Evolutionary conservation across 2,888 invertebrate species (phyloP).

Genomic region (Chironomus riparius): DNA sequence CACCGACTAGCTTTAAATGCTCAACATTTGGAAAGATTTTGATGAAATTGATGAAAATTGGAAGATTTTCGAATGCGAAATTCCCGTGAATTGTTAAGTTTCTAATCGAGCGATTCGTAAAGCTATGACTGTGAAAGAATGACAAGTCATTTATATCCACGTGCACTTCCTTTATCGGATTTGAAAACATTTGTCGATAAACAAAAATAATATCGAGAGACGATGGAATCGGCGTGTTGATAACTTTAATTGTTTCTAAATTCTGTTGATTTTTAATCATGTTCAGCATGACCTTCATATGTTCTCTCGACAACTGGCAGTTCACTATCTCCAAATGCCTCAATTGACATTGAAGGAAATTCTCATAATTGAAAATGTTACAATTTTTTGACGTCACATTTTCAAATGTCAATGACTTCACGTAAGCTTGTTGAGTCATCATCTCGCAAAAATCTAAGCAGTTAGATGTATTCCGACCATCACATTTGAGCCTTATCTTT

Average conservation of each 20-base stretch:
- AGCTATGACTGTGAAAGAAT: slow-evolving; percentile 5
- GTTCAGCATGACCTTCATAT: background rate
- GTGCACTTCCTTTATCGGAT: background rate
- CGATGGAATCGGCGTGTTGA: slow-evolving; percentile 1
- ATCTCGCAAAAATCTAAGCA: background rate
- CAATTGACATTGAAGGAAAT: slow-evolving; percentile 2
- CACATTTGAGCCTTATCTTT: slow-evolving; percentile 11
- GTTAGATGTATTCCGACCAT: background rate
- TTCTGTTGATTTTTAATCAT: slow-evolving; percentile 6
- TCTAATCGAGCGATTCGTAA: background rate
- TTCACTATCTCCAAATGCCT: background rate
- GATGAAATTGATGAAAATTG: slow-evolving; percentile 17
- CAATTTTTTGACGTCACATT: background rate
- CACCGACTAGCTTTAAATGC: background rate
- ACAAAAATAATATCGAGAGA: background rate
- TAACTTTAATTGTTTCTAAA: background rate
- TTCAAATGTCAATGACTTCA: background rate
- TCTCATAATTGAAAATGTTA: background rate
- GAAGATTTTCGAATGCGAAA: slow-evolving; percentile 21
- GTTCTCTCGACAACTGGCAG: background rate
- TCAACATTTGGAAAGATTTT: slow-evolving; percentile 14
- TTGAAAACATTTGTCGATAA: slow-evolving; percentile 8
- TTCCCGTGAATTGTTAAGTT: background rate
- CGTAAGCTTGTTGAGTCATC: background rate
- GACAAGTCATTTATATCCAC: background rate